Percentiles rank a stretch among this genome's conserved stretches.
Evolutionary conservation across 2,797 vertebrate genomes (phyloP).

Genomic region (Ptychobarbus kaznakovi): DNA sequence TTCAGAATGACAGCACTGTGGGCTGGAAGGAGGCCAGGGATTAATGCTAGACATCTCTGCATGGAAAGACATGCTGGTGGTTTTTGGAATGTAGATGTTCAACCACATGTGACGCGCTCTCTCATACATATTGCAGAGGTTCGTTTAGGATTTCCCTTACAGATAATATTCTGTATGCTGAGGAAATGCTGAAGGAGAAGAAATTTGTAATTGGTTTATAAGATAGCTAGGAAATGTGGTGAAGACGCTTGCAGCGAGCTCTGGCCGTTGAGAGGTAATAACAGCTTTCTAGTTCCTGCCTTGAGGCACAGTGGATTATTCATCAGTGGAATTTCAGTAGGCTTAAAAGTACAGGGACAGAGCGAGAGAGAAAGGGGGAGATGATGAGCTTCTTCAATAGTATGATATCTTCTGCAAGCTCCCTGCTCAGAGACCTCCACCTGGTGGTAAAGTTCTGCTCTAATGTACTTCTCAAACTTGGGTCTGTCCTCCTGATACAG

Average conservation of each 20-base stretch:
- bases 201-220: slow-evolving; percentile 36
- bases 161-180: slow-evolving; percentile 27
- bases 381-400: slow-evolving; percentile 27
- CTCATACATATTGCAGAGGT: slow-evolving; percentile 26
- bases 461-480: slow-evolving; percentile 24
- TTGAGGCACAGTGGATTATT: slow-evolving; percentile 42
- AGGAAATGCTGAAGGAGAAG: slow-evolving; percentile 44
- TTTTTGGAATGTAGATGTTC: slow-evolving; percentile 42
- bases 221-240: slow-evolving; percentile 33
- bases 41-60: slow-evolving; percentile 27
- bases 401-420: slow-evolving; percentile 60
- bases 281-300: slow-evolving; percentile 40
- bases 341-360: slow-evolving; percentile 24
- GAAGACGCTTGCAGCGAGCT: slow-evolving; percentile 2
- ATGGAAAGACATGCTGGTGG: slow-evolving; percentile 22
- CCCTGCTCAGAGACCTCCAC: slow-evolving; percentile 52
- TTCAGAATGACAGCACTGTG: background rate
- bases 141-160: slow-evolving; percentile 42
- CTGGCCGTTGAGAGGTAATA: slow-evolving; percentile 26
- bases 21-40: slow-evolving; percentile 43
- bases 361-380: slow-evolving; percentile 26
- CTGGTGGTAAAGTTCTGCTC: slow-evolving; percentile 55
- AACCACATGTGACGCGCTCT: slow-evolving; percentile 18
- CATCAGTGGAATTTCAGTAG: slow-evolving; percentile 47
- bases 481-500: background rate